phyloP scores from a whole-genome alignment of 2,888 invertebrate genomes.

The Tigriopus californicus region DNA sequence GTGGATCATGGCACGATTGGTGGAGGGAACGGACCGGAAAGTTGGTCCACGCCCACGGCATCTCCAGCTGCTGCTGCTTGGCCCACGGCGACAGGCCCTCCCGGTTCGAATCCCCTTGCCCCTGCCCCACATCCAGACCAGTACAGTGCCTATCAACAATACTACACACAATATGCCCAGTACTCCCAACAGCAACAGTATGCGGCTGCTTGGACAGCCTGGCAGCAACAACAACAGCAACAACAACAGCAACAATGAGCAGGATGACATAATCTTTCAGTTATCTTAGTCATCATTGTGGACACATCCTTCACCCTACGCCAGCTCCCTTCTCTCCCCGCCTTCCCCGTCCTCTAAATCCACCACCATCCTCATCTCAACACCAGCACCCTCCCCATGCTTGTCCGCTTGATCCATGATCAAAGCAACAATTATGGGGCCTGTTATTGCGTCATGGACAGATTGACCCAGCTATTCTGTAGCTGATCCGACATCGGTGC shows the following conservation, averaged over 20 bases:
- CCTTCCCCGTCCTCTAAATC: no score
- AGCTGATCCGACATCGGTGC: no score
- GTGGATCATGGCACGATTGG: not conserved
- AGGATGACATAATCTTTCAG: not conserved
- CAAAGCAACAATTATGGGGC: no score
- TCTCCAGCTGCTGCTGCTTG: not conserved
- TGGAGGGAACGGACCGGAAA: not conserved
- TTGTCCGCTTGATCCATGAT: not conserved
- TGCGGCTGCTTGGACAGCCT: slow-evolving; percentile 13
- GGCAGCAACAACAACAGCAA: slow-evolving; percentile 13
- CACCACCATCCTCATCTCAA: not conserved
- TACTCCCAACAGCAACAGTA: slow-evolving; percentile 11
- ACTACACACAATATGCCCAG: slow-evolving; percentile 13
- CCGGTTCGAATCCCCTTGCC: not conserved
- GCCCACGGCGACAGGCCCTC: not conserved
- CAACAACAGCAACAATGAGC: not conserved
- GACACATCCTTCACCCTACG: no score
- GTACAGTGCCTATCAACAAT: not conserved
- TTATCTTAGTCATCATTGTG: not conserved
- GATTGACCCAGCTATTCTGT: no score
- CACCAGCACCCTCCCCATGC: not conserved
- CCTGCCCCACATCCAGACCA: not conserved
- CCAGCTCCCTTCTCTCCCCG: no score
- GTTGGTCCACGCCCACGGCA: not conserved
- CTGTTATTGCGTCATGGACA: no score